phyloP scores from a whole-genome alignment of 2,797 vertebrate species.

The Sebastes diaconus region DNA sequence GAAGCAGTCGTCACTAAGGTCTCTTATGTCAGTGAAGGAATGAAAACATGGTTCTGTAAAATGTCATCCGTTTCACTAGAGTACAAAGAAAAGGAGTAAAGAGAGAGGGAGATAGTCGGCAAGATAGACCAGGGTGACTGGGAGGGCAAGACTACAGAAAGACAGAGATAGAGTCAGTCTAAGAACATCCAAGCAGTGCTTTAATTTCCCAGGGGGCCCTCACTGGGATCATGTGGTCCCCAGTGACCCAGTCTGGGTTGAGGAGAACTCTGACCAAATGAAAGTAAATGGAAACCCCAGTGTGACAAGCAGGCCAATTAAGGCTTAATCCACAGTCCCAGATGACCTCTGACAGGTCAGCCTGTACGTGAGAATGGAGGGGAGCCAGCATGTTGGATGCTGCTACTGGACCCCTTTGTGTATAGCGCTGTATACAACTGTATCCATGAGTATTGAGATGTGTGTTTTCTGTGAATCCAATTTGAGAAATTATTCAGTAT shows the following conservation, averaged over 20 bases:
- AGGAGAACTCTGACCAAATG: slow-evolving; percentile 43
- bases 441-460: background rate
- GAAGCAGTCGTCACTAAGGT: background rate
- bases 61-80: background rate
- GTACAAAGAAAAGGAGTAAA: background rate
- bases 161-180: slow-evolving; percentile 24
- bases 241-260: background rate
- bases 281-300: slow-evolving; percentile 38
- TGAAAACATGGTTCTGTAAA: background rate
- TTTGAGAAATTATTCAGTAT: background rate
- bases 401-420: background rate
- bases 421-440: background rate
- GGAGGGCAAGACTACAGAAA: background rate
- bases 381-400: background rate
- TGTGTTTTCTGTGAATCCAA: background rate
- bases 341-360: slow-evolving; percentile 35
- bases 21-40: background rate
- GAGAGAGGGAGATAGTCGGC: slow-evolving; percentile 8
- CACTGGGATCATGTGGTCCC: slow-evolving; percentile 22
- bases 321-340: slow-evolving; percentile 9
- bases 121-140: background rate
- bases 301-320: slow-evolving; percentile 54
- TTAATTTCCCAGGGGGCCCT: slow-evolving; percentile 60
- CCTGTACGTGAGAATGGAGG: background rate
- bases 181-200: slow-evolving; percentile 35